Evolutionary conservation across 2,797 vertebrate genomes (phyloP).

Genomic region (Spinus pinus): DNA sequence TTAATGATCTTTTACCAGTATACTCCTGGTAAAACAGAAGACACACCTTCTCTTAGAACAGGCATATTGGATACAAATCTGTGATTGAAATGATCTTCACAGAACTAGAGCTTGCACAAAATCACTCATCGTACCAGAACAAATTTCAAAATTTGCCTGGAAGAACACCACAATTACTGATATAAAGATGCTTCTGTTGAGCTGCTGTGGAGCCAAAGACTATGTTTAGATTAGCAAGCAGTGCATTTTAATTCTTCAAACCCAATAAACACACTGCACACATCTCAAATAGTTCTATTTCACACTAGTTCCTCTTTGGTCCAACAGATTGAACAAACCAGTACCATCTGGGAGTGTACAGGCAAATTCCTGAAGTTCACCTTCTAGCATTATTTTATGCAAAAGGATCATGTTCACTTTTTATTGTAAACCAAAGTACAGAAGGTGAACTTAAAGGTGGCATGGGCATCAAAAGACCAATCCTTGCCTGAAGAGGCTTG

Average conservation of each 20-base stretch:
- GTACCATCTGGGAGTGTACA: not conserved
- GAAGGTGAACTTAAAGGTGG: not conserved
- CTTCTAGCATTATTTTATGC: not conserved
- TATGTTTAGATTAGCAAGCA: not conserved
- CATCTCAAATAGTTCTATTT: not conserved
- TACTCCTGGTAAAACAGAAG: not conserved
- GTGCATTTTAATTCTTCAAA: not conserved
- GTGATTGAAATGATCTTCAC: not conserved
- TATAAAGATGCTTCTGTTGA: not conserved
- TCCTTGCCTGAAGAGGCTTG: not conserved
- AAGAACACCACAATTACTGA: not conserved
- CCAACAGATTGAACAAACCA: not conserved
- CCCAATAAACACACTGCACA: not conserved
- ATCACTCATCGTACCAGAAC: fast-evolving
- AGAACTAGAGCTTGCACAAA: not conserved
- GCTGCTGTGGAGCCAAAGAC: not conserved
- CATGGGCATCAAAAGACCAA: not conserved
- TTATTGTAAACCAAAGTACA: not conserved
- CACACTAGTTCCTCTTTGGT: not conserved
- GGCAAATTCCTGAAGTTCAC: not conserved
- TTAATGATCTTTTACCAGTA: not conserved
- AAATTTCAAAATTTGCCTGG: not conserved
- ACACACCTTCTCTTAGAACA: not conserved
- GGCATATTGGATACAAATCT: not conserved
- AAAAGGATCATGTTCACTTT: not conserved